phyloP scores from a whole-genome alignment of 2,113 vertebrate genomes.

The Ceyx cyanopectus region DNA sequence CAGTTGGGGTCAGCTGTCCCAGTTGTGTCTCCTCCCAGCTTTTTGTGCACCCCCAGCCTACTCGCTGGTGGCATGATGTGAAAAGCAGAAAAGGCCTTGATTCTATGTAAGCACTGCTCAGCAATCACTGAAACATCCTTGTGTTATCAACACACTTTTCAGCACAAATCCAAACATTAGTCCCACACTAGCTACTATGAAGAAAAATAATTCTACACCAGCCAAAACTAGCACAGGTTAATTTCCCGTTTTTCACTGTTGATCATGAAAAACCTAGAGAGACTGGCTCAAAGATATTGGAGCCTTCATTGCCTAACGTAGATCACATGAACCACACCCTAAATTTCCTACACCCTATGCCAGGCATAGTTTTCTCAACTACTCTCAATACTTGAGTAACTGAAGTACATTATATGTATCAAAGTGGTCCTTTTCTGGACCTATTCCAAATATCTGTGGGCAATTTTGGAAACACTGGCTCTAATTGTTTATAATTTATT shows the following conservation, averaged over 20 bases:
- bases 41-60: neutral
- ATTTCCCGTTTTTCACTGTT: neutral
- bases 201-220: neutral
- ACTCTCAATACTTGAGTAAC: neutral
- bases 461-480: neutral
- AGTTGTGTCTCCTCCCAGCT: neutral
- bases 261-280: conserved; percentile 10
- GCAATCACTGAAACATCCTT: neutral
- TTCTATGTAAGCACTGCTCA: neutral
- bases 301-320: neutral
- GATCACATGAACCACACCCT: neutral
- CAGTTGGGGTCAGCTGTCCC: neutral
- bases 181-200: neutral
- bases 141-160: neutral
- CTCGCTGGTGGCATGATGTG: neutral
- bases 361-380: neutral
- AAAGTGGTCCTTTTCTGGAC: neutral
- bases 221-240: neutral
- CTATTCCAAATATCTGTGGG: neutral
- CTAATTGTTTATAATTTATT: neutral
- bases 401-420: neutral
- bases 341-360: neutral
- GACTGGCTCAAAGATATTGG: neutral
- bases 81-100: neutral
- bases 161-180: neutral